Conservation (phyloP, 2,797 vertebrate genomes). For the Poecilia picta region DNA sequence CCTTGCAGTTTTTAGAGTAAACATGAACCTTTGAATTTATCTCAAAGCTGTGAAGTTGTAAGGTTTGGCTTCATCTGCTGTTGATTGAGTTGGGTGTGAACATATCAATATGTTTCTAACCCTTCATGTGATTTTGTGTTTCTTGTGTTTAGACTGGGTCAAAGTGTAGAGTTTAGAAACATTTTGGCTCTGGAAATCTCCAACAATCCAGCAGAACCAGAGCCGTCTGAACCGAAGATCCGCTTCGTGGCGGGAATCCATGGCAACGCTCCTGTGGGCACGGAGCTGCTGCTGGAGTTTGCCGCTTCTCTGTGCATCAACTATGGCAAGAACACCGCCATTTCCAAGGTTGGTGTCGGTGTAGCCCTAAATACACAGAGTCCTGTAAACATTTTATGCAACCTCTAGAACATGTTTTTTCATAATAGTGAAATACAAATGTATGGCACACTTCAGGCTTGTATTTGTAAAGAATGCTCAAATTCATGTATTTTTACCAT, state of each 20-base stretch:
- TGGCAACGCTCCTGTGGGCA: conserved; percentile 94
- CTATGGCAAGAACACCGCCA: conserved; percentile 91
- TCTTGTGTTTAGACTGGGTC: conserved; percentile 85
- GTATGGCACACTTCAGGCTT: background rate
- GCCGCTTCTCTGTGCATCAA: conserved; percentile 93
- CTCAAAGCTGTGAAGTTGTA: background rate
- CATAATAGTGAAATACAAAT: background rate
- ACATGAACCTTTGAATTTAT: background rate
- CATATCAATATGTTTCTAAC: background rate
- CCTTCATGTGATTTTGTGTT: background rate
- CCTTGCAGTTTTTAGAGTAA: background rate
- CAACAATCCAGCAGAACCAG: conserved; percentile 87
- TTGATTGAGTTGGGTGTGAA: background rate
- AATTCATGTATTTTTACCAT: background rate
- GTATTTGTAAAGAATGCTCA: background rate
- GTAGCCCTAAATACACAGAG: background rate
- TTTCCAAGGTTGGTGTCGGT: conserved; percentile 87
- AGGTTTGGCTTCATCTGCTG: background rate
- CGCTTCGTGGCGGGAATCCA: conserved; percentile 94
- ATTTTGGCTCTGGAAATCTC: conserved; percentile 97
- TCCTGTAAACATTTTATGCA: background rate
- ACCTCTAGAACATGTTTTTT: background rate
- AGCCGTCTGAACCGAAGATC: conserved; percentile 93
- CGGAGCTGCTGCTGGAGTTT: conserved; percentile 93
- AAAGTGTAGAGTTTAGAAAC: conserved; percentile 89